A percentile compares a stretch with the other conserved stretches of the same genome.
Conservation (phyloP, 2,797 vertebrate species). For the Momotus momota region DNA sequence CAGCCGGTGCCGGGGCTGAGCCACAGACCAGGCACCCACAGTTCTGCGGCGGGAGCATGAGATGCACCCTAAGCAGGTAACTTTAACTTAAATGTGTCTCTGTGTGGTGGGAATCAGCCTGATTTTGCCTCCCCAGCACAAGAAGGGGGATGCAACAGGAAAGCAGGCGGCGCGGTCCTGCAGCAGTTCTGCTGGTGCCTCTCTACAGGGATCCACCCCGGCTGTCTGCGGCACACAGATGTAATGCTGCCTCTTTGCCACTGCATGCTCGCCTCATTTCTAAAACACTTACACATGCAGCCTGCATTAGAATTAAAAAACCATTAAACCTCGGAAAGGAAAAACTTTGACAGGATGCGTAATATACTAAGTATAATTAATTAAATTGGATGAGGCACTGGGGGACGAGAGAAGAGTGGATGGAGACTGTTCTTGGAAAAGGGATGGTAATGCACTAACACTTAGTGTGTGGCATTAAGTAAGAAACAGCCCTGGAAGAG, state of each 20-base stretch:
- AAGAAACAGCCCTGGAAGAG: slow-evolving; percentile 30
- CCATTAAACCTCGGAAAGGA: slow-evolving; percentile 71
- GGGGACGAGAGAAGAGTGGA: slow-evolving; percentile 61
- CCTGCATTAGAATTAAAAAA: slow-evolving; percentile 75
- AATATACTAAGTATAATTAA: slow-evolving; percentile 76
- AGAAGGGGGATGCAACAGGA: not conserved
- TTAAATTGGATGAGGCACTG: slow-evolving; percentile 77
- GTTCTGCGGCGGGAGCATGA: not conserved
- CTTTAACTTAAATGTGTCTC: not conserved
- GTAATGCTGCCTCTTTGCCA: slow-evolving; percentile 36
- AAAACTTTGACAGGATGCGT: slow-evolving; percentile 76
- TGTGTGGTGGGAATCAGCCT: not conserved
- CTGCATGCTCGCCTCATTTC: slow-evolving; percentile 44
- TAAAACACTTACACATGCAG: slow-evolving; percentile 52
- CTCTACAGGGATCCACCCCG: not conserved
- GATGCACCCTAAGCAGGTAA: fast-evolving
- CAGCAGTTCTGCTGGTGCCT: not conserved
- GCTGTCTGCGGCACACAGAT: slow-evolving; percentile 28
- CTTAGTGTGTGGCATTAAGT: slow-evolving; percentile 26
- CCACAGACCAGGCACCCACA: fast-evolving
- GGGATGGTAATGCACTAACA: slow-evolving; percentile 51
- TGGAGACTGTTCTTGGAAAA: slow-evolving; percentile 68
- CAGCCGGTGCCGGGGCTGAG: not conserved
- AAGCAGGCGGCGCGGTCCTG: not conserved
- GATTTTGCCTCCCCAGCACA: not conserved